Conservation (phyloP, 2,113 vertebrate genomes). For the Larimichthys crocea region DNA sequence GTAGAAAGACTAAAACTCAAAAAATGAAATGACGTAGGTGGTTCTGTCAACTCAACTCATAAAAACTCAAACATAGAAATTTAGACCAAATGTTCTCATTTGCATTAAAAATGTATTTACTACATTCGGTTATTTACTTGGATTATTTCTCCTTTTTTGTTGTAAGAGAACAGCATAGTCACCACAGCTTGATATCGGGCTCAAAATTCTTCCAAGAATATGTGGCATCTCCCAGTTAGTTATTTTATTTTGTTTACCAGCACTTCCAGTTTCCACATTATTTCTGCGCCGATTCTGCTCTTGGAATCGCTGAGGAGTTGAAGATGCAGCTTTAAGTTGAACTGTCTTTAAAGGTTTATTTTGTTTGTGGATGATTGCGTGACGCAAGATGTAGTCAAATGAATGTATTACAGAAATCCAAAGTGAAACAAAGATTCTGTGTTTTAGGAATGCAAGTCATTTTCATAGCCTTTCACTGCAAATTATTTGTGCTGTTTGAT, state of each 20-base stretch:
- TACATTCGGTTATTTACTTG: neutral
- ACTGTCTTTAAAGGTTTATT: neutral
- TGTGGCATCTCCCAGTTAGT: neutral
- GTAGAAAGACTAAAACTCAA: neutral
- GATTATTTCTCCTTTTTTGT: neutral
- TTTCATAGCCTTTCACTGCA: conserved; percentile 38
- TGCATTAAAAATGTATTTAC: neutral
- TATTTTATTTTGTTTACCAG: neutral
- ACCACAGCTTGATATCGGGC: too few relatives aligned
- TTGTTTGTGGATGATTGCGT: conserved; percentile 5
- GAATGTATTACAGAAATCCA: conserved; percentile 35
- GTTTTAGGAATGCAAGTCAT: conserved; percentile 40
- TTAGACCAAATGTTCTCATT: neutral
- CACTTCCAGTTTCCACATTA: conserved; percentile 3
- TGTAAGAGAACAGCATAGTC: neutral
- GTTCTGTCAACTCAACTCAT: too few relatives aligned
- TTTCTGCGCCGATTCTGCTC: neutral
- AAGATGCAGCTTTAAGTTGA: conserved; percentile 20
- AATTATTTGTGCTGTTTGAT: conserved; percentile 50
- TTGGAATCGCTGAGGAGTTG: neutral
- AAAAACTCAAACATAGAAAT: too few relatives aligned
- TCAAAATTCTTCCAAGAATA: neutral
- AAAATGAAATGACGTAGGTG: too few relatives aligned
- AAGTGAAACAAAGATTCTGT: conserved; percentile 22
- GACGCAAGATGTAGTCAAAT: conserved; percentile 17